Evolutionary conservation across 2,113 vertebrate species (phyloP).

Genomic region (Cichladusa arquata): DNA sequence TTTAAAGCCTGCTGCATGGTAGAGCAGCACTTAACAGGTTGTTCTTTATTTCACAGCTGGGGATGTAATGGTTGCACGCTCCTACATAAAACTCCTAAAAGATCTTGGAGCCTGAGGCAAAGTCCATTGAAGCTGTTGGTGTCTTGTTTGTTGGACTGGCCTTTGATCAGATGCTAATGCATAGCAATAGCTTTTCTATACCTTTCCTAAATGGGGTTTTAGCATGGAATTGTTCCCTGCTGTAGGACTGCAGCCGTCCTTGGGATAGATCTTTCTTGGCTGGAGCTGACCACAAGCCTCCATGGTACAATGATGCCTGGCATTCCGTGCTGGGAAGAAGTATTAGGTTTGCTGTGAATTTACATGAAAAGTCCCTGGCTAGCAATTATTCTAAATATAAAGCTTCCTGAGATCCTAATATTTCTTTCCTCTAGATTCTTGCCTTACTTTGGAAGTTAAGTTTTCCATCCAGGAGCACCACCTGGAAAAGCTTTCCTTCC

Average conservation of each 20-base stretch:
- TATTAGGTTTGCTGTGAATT: neutral
- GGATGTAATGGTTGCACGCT: conserved; percentile 16
- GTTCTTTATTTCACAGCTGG: conserved; percentile 19
- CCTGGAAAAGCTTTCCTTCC: conserved; percentile 14
- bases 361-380: neutral
- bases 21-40: neutral
- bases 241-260: neutral
- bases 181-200: neutral
- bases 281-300: neutral
- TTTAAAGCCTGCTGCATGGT: conserved; percentile 4
- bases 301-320: neutral
- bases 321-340: neutral
- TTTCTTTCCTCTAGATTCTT: neutral
- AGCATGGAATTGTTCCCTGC: neutral
- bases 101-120: conserved; percentile 29
- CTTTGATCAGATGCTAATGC: conserved; percentile 53
- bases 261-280: neutral
- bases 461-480: neutral
- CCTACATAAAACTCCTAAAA: conserved; percentile 30
- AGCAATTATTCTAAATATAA: neutral
- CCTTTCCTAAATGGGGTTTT: neutral
- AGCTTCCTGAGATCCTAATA: neutral
- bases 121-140: conserved; percentile 1
- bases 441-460: neutral
- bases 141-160: neutral